Base-by-base conservation (phyloP, 1,140 invertebrate genomes). In the Bombus sibiricus region DNA sequence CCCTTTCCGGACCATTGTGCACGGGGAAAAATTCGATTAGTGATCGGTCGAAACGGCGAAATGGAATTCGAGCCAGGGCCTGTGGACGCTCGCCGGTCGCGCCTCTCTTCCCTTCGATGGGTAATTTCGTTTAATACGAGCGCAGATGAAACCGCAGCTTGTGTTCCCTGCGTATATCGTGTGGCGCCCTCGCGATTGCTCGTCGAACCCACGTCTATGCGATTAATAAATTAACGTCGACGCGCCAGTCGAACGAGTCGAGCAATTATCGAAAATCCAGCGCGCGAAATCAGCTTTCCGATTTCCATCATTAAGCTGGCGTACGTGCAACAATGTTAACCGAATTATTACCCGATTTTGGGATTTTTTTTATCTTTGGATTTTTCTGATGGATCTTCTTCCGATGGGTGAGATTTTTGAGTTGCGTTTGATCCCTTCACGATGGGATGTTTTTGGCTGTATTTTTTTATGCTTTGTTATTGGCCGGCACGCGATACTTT, bases 151-250 rank as follows among this genome's bases (percentile, higher is more conserved):
- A 86, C 79, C 80, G 80, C 85, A 71, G 66, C 71, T 77, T 86
- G 81, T 85, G 75, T 85, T 83, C 73, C 66, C 15, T 71, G 59
- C 85, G 66, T 75, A 53, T 68, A 62, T 81, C 84, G 85, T 28
- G 25, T 18, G 34, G 12, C 37, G 75, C 39, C 62, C 71, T 43
- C 41, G 41, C 83, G 79, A 85, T 86, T 77, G 68, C 66, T 78
- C 28, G 79, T 8, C 15, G 8, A 25, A 13, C 41, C 32, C 69
- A 62, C 75, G 47, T 79, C 82, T 80, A 90, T 86, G 68, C 74
- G 89, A 90, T 90, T 90, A 90, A 90, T 90, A 90, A 90, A 90
- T 90, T 90, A 90, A 81, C 83, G 83, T 72, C 73, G 81, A 83
- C 68, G 74, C 71, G 53, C 28, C 78, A 66, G 47, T 64, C 86